Percentiles rank a stretch among this genome's conserved stretches.
Conservation (phyloP, 2,113 vertebrate species). For the Rhinolophus sinicus region DNA sequence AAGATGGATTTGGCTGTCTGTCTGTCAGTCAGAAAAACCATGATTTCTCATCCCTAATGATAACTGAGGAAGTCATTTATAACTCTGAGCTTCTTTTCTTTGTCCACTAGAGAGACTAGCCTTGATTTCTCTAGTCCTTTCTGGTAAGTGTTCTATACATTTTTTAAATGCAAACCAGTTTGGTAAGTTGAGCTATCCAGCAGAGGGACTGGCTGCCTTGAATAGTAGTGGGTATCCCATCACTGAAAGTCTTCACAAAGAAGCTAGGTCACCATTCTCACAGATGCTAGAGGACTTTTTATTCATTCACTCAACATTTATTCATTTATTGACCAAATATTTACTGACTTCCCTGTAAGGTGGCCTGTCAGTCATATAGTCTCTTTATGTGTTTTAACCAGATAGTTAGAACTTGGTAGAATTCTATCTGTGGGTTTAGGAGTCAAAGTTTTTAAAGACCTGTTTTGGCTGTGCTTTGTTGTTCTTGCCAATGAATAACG, state of each 20-base stretch:
- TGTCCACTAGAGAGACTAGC: neutral
- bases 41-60: neutral
- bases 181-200: neutral
- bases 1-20: neutral
- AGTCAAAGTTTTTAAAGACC: neutral
- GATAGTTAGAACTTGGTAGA: neutral
- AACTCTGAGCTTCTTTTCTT: neutral
- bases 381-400: slow-evolving; percentile 8
- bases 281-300: neutral
- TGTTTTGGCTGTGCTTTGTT: neutral
- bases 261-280: neutral
- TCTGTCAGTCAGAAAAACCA: neutral
- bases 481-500: neutral
- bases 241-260: neutral
- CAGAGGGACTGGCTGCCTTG: neutral
- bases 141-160: neutral
- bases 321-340: neutral
- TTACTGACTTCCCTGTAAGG: neutral
- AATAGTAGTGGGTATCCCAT: neutral
- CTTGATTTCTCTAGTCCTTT: neutral
- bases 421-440: neutral
- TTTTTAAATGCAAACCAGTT: neutral
- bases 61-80: neutral
- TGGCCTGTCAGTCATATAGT: neutral
- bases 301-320: neutral